Evolutionary conservation across 2,113 vertebrate genomes (phyloP).

Genomic region (Uria lomvia): DNA sequence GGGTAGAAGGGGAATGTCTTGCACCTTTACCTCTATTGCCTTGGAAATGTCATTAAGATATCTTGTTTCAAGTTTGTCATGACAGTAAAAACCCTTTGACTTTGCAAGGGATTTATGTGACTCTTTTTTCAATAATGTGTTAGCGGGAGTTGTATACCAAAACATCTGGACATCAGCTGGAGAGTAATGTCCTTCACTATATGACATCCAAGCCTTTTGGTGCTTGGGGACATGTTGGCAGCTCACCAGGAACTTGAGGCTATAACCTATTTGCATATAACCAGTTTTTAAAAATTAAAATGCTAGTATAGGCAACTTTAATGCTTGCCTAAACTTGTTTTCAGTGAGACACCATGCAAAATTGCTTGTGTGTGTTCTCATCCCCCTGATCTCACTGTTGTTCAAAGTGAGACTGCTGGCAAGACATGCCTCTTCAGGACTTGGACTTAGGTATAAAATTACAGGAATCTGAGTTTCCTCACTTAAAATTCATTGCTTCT

Average conservation of each 20-base stretch:
- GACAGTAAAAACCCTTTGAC: background rate
- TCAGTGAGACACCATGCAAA: background rate
- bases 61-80: background rate
- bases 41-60: background rate
- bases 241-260: background rate
- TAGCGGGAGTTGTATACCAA: background rate
- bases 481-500: background rate
- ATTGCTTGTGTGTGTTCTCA: background rate
- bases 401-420: background rate
- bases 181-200: background rate
- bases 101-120: background rate
- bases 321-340: background rate
- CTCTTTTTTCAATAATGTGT: background rate
- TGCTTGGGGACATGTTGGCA: background rate
- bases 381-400: background rate
- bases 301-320: background rate
- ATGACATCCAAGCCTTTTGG: background rate
- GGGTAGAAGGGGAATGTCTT: background rate
- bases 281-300: background rate
- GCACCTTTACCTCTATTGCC: background rate
- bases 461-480: background rate
- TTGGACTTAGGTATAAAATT: rapidly evolving
- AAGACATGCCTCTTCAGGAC: background rate
- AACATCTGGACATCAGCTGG: background rate
- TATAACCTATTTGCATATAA: background rate